Evolutionary conservation across 1,140 invertebrate genomes (phyloP), one percentile per base, ranked within the genome.

Genomic region (Drosophila tropicalis): DNA sequence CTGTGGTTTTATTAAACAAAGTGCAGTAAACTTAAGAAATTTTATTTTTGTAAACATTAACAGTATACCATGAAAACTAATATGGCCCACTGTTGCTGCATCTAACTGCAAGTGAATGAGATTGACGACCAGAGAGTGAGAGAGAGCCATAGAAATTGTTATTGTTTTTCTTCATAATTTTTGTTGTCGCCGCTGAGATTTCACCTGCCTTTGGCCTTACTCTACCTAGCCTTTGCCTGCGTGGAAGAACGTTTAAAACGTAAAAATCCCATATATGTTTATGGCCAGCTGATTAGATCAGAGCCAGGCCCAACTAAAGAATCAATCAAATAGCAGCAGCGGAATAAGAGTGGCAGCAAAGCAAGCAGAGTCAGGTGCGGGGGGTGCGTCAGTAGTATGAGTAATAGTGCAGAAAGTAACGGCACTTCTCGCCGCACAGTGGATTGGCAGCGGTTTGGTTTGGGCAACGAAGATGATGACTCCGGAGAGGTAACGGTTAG

Each of bases 391-490:
- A 47, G 25, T 51, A 60, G 47, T 79, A 89, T 89, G 84, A 89
- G 74, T 89, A 89, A 89, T 90, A 89, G 62, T 64, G 71, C 68
- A 32, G 84, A 89, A 67, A 87, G 80, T 71, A 87, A 80, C 71
- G 83, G 83, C 36, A 78, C 41, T 61, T 72, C 41, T 68, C 78
- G 84, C 65, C 85, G 84, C 71, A 77, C 77, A 64, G 84, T 89
- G 29, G 90, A 91, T 73, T 91, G 90, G 90, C 90, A 91, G 55
- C 86, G 90, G 39, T 91, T 91, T 9, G 90, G 92, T 39, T 79
- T 92, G 39, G 83, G 90, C 5, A 86, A 90, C 55, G 92, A 93
- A 6, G 92, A 91, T 22, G 87, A 91, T 13, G 72, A 72, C 1
- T 51, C 44, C 15, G 76, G 75, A 7, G 84, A 89, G 54, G 81